Conservation (phyloP, 2,113 vertebrate genomes). For the Cromileptes altivelis region DNA sequence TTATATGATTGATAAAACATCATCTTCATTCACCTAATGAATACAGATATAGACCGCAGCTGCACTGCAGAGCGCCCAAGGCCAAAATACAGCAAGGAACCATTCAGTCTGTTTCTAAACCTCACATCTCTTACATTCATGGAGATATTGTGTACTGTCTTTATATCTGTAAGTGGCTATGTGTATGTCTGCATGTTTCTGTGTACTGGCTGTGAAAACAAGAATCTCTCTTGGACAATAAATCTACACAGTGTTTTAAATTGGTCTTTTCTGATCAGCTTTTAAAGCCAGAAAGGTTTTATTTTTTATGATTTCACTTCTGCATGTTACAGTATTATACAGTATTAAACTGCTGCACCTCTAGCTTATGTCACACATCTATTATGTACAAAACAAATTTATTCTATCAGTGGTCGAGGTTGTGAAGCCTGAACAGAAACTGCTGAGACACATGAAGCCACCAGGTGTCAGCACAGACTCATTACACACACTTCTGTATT, state of each 20-base stretch:
- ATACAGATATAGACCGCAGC: background rate
- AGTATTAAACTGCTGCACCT: background rate
- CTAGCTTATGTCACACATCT: background rate
- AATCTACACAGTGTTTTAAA: background rate
- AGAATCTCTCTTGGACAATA: too few species aligned
- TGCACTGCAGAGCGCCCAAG: too few species aligned
- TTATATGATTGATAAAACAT: background rate
- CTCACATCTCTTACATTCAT: too few species aligned
- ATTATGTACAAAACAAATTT: background rate
- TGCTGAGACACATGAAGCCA: constrained; percentile 38
- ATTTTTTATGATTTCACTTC: background rate
- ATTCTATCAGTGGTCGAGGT: background rate
- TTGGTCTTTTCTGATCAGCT: background rate
- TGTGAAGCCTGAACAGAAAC: background rate
- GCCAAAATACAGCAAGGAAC: background rate
- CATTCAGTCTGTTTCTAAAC: background rate
- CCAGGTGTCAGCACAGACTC: constrained; percentile 63
- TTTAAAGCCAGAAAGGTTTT: background rate
- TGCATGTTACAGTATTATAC: background rate
- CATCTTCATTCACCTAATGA: background rate
- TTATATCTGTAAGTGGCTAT: too few species aligned
- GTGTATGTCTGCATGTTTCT: too few species aligned
- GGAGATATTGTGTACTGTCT: too few species aligned
- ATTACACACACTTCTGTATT: background rate
- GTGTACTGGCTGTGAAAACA: too few species aligned